Evolutionary conservation across 2,113 vertebrate genomes (phyloP).

Genomic region (Sminthopsis crassicaudata): DNA sequence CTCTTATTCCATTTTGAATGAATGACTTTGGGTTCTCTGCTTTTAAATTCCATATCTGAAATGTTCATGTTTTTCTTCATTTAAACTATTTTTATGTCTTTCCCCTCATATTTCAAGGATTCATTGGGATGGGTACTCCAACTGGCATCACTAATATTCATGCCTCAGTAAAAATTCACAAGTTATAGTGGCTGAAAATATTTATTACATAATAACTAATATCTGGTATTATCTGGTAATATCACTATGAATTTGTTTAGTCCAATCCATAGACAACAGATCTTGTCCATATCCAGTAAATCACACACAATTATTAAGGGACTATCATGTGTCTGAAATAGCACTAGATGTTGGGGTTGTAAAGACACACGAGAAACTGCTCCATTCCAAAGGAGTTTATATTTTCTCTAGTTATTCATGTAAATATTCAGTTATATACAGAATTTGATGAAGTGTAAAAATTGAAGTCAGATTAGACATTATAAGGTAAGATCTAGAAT

Average conservation of each 20-base stretch:
- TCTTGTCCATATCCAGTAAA: neutral
- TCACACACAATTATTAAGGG: neutral
- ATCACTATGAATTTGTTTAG: neutral
- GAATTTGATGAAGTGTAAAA: neutral
- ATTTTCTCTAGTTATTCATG: neutral
- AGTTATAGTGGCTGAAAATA: neutral
- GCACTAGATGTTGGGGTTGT: neutral
- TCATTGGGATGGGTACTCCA: neutral
- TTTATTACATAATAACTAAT: neutral
- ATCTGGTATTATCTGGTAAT: neutral
- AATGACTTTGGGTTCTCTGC: neutral
- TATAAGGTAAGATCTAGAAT: too few relatives aligned
- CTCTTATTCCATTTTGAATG: neutral
- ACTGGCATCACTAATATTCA: neutral
- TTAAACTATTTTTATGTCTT: neutral
- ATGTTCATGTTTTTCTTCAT: neutral
- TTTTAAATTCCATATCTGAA: neutral
- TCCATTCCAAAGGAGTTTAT: neutral
- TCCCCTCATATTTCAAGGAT: neutral
- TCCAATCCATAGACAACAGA: neutral
- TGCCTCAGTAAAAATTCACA: neutral
- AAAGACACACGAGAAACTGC: too few relatives aligned
- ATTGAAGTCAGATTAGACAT: neutral
- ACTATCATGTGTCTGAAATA: neutral
- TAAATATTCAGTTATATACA: neutral